Conservation (phyloP, 2,113 vertebrate genomes). For the Erinaceus europaeus region DNA sequence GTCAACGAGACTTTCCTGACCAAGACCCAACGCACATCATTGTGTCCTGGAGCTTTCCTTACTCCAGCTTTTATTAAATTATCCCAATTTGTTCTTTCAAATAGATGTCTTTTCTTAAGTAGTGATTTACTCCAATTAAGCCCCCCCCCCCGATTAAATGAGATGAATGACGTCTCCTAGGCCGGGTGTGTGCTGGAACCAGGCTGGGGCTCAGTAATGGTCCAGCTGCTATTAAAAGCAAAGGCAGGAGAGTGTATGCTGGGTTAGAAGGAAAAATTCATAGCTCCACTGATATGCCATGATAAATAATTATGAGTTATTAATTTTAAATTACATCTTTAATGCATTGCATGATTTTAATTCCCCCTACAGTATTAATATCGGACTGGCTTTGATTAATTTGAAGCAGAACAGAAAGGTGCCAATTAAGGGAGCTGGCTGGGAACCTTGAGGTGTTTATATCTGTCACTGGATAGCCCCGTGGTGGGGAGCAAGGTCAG, state of each 20-base stretch:
- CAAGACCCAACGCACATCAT: conserved; percentile 15
- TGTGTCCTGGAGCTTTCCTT: conserved; percentile 48
- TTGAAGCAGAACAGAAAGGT: conserved; percentile 84
- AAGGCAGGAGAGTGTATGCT: conserved; percentile 66
- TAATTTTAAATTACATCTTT: conserved; percentile 92
- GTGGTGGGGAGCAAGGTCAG: conserved; percentile 47
- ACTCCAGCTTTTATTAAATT: conserved; percentile 74
- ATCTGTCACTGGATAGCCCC: conserved; percentile 64
- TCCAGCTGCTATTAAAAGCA: conserved; percentile 79
- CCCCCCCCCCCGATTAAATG: conserved; percentile 65
- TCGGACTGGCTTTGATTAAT: conserved; percentile 86
- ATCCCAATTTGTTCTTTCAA: conserved; percentile 79
- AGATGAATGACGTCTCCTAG: conserved; percentile 59
- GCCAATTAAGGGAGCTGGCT: conserved; percentile 75
- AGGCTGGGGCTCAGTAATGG: conserved; percentile 60
- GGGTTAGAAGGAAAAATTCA: conserved; percentile 84
- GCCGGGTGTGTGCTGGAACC: conserved; percentile 69
- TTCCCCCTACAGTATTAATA: conserved; percentile 87
- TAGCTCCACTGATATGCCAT: conserved; percentile 85
- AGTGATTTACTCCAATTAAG: conserved; percentile 75
- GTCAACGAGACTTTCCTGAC: neutral
- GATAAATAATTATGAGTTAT: conserved; percentile 93
- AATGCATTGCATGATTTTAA: conserved; percentile 90
- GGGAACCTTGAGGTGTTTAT: conserved; percentile 73
- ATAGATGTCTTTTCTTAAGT: conserved; percentile 79